A percentile compares a stretch with the other conserved stretches of the same genome.
Evolutionary conservation across 2,888 invertebrate genomes (phyloP).

Genomic region (Tridacna crocea): DNA sequence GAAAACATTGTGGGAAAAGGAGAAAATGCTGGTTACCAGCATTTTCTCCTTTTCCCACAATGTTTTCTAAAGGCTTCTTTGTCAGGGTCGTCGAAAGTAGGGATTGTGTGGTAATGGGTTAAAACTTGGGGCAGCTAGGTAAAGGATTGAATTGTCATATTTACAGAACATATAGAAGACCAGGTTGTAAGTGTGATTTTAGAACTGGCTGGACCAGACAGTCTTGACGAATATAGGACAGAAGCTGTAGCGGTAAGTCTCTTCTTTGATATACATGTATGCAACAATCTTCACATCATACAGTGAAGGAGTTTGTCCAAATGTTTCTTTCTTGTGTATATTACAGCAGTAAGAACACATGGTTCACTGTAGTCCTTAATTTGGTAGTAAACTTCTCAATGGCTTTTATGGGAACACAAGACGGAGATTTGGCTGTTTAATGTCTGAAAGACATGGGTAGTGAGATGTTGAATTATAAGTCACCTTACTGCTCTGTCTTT

Average conservation of each 20-base stretch:
- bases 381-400: too few species aligned
- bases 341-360: too few species aligned
- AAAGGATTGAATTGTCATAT: background rate
- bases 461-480: constrained; percentile 91
- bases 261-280: background rate
- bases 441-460: constrained; percentile 98
- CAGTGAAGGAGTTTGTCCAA: too few species aligned
- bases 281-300: background rate
- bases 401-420: background rate
- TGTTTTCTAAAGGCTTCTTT: too few species aligned
- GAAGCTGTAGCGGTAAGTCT: constrained; percentile 84
- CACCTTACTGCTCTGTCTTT: constrained; percentile 99
- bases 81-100: background rate
- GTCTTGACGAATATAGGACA: constrained; percentile 86
- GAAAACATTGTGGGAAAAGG: too few species aligned
- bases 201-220: constrained; percentile 86
- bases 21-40: too few species aligned
- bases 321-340: too few species aligned
- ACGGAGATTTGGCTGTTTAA: constrained; percentile 10
- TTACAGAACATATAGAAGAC: constrained; percentile 86
- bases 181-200: constrained; percentile 88
- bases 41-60: too few species aligned
- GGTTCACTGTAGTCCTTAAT: too few species aligned
- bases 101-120: background rate
- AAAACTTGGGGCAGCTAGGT: too few species aligned